Evolutionary conservation across 2,113 vertebrate genomes (phyloP).

Genomic region (Myocastor coypus): DNA sequence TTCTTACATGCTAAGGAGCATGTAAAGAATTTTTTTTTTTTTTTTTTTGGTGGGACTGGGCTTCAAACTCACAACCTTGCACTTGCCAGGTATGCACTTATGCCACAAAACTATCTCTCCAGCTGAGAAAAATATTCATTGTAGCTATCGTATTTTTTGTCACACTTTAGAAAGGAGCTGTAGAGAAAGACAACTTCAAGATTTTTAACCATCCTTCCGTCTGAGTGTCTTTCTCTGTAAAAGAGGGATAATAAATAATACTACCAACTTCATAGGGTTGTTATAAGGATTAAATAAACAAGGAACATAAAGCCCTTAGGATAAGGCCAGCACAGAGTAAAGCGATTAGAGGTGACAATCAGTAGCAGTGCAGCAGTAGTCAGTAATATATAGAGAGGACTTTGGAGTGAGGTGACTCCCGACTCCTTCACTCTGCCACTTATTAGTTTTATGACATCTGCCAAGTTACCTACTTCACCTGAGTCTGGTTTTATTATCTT

Average conservation of each 20-base stretch:
- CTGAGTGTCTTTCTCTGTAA: neutral
- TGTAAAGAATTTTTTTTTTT: too few relatives aligned
- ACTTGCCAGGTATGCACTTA: too few relatives aligned
- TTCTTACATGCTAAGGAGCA: too few relatives aligned
- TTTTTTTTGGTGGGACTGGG: too few relatives aligned
- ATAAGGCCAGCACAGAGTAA: neutral
- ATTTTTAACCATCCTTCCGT: neutral
- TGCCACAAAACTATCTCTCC: too few relatives aligned
- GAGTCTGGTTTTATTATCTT: constrained; percentile 49
- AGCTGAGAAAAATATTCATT: too few relatives aligned
- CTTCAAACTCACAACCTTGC: too few relatives aligned
- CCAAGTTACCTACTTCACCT: constrained; percentile 39
- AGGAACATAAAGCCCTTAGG: neutral
- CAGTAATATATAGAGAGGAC: neutral
- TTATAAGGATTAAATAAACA: constrained; percentile 11
- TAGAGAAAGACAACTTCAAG: neutral
- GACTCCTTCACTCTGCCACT: neutral
- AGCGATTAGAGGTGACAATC: neutral
- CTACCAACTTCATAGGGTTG: neutral
- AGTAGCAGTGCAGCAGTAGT: neutral
- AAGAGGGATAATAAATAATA: neutral
- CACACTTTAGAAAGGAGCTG: neutral
- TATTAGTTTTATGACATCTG: constrained; percentile 20
- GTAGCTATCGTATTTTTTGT: neutral
- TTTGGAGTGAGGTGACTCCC: neutral